Evolutionary conservation across 2,888 invertebrate genomes (phyloP).

Genomic region (Flabesymbios commensalis): DNA sequence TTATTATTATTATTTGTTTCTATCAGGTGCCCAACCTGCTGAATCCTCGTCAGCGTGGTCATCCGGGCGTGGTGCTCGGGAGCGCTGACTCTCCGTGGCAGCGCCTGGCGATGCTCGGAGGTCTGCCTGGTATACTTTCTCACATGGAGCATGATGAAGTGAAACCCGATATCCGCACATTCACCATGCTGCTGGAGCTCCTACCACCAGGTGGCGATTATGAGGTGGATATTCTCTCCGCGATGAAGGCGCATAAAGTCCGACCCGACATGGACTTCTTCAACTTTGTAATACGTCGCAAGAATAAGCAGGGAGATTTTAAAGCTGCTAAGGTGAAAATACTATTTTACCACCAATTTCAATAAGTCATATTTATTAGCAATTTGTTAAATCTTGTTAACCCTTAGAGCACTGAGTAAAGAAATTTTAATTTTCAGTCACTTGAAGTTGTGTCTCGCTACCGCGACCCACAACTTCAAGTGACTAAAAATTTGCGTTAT

Average conservation of each 20-base stretch:
- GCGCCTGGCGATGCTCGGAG: conserved; percentile 72
- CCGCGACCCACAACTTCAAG: no score
- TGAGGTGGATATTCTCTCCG: conserved; percentile 71
- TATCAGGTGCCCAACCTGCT: conserved; percentile 36
- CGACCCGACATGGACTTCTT: conserved; percentile 80
- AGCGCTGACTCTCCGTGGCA: conserved; percentile 25
- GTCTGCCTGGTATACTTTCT: conserved; percentile 74
- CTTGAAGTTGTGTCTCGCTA: no score
- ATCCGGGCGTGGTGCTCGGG: neutral
- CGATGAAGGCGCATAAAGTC: conserved; percentile 63
- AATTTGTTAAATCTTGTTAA: neutral
- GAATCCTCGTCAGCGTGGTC: conserved; percentile 20
- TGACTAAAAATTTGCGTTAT: no score
- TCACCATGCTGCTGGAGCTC: conserved; percentile 76
- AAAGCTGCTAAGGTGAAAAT: conserved; percentile 69
- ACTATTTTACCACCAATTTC: neutral
- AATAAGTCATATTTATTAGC: neutral
- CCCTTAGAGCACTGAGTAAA: no score
- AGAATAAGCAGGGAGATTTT: conserved; percentile 67
- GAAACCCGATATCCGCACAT: conserved; percentile 77
- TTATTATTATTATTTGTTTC: no score
- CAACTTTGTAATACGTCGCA: conserved; percentile 82
- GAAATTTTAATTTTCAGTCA: no score
- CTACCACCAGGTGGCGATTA: conserved; percentile 71
- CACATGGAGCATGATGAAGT: conserved; percentile 74